Conservation (phyloP, 2,888 invertebrate genomes). For the Apodemia mormo region DNA sequence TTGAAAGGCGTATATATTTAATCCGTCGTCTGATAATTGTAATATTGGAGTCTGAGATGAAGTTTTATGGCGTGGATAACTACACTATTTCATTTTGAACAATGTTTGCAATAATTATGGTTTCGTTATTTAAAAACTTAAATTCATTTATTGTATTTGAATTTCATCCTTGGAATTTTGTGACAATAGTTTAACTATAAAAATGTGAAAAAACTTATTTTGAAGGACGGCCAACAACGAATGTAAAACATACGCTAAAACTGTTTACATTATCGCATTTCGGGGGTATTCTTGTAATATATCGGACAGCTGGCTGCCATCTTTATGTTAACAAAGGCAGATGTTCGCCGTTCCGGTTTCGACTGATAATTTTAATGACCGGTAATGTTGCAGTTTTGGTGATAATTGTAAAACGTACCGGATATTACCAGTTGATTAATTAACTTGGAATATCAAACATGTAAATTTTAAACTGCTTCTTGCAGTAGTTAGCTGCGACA, state of each 20-base stretch:
- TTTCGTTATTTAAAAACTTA: too few relatives aligned
- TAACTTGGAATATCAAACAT: not conserved
- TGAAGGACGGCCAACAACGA: not conserved
- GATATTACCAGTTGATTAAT: not conserved
- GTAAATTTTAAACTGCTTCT: not conserved
- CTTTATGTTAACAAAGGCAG: slow-evolving; percentile 15
- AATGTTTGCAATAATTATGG: too few relatives aligned
- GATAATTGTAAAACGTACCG: slow-evolving; percentile 2
- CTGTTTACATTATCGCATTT: not conserved
- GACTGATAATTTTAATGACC: not conserved
- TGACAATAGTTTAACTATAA: not conserved
- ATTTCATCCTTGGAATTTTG: too few relatives aligned
- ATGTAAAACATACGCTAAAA: not conserved
- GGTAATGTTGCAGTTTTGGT: not conserved
- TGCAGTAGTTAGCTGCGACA: not conserved
- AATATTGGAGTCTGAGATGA: too few relatives aligned
- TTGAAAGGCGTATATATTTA: too few relatives aligned
- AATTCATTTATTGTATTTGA: too few relatives aligned
- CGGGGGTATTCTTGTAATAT: slow-evolving; percentile 1
- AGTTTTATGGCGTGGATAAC: too few relatives aligned
- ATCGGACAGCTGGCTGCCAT: slow-evolving; percentile 25
- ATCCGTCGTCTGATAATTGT: too few relatives aligned
- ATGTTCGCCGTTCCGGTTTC: slow-evolving; percentile 13
- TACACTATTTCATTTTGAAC: too few relatives aligned
- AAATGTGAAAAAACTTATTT: not conserved